Evolutionary conservation across 2,113 vertebrate genomes (phyloP).

Genomic region (Dascyllus trimaculatus): DNA sequence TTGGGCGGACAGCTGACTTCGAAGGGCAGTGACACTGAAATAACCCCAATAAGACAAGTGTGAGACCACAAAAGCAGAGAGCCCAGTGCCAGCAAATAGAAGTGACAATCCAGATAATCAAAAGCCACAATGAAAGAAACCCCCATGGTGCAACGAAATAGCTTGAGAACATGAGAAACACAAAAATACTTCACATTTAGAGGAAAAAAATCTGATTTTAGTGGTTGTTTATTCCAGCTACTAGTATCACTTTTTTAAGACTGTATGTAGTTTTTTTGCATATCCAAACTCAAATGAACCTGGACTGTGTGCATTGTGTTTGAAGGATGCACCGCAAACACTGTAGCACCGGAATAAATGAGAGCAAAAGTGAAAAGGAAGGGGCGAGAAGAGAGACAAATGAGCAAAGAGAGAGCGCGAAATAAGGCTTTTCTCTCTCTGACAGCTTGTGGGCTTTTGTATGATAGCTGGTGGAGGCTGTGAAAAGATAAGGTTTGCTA

Average conservation of each 20-base stretch:
- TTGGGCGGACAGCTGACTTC: conserved; percentile 12
- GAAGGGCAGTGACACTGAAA: conserved; percentile 25
- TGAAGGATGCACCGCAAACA: neutral
- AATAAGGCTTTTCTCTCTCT: conserved; percentile 53
- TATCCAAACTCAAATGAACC: neutral
- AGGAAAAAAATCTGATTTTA: neutral
- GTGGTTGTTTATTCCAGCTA: neutral
- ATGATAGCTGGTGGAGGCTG: conserved; percentile 58
- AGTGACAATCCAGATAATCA: conserved; percentile 17
- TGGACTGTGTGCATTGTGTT: neutral
- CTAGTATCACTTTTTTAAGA: neutral
- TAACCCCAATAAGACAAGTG: conserved; percentile 6
- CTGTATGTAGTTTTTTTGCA: neutral
- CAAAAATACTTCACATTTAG: no score
- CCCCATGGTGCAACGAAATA: no score
- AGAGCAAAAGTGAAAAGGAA: conserved; percentile 42
- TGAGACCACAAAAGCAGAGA: conserved; percentile 27
- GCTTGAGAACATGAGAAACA: no score
- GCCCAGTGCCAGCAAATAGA: conserved; percentile 7
- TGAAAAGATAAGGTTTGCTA: conserved; percentile 77
- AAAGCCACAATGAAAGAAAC: neutral
- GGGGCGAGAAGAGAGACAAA: conserved; percentile 35
- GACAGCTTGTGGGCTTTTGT: conserved; percentile 62
- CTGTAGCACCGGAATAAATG: conserved; percentile 39
- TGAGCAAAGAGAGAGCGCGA: conserved; percentile 21